Evolutionary conservation across 2,797 vertebrate species (phyloP).

Genomic region (Argya squamiceps): DNA sequence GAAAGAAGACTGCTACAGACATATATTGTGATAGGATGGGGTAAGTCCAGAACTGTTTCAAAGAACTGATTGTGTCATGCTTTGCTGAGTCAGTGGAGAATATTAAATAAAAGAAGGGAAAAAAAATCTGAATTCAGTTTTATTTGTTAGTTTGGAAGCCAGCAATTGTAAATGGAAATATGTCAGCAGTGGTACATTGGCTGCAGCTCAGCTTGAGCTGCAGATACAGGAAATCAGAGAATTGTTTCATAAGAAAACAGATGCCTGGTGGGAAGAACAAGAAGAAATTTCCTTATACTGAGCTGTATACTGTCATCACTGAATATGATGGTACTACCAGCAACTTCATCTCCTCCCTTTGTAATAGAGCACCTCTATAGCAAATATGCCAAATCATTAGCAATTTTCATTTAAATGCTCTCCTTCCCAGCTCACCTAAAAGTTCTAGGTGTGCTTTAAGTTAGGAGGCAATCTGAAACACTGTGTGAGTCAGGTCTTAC

Average conservation of each 20-base stretch:
- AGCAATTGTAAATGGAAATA: not conserved
- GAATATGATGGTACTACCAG: not conserved
- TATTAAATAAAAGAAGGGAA: not conserved
- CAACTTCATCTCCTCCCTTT: not conserved
- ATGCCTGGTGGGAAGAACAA: not conserved
- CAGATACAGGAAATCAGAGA: not conserved
- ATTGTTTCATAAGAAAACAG: not conserved
- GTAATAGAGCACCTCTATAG: not conserved
- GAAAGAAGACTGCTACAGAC: conserved; percentile 86
- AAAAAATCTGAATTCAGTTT: not conserved
- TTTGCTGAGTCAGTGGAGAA: not conserved
- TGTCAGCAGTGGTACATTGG: not conserved
- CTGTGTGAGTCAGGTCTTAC: not conserved
- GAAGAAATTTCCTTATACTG: not conserved
- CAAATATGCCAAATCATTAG: not conserved
- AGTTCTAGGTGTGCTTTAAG: not conserved
- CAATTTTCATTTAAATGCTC: not conserved
- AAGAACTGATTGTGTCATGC: not conserved
- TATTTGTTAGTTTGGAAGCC: not conserved
- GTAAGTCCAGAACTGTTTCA: conserved; percentile 71
- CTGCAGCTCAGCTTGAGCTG: not conserved
- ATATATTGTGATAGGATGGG: conserved; percentile 92
- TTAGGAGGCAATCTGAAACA: not conserved
- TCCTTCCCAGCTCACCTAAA: not conserved
- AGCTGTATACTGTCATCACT: not conserved